Percentiles rank a stretch among this genome's conserved stretches.
Evolutionary conservation across 2,113 vertebrate genomes (phyloP).

Genomic region (Ciconia maguari): DNA sequence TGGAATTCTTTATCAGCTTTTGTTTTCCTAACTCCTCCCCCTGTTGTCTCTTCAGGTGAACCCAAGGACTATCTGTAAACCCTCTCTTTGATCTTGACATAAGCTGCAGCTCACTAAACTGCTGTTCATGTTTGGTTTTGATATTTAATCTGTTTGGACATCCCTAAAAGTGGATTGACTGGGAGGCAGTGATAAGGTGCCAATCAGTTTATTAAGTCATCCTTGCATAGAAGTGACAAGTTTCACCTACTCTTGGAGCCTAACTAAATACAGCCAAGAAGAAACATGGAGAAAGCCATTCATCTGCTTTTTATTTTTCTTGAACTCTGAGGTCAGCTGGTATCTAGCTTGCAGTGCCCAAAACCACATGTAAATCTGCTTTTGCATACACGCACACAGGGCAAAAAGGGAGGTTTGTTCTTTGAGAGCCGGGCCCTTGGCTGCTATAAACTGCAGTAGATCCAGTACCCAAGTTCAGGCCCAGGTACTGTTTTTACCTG

Average conservation of each 20-base stretch:
- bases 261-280: slow-evolving; percentile 1
- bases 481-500: neutral
- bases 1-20: neutral
- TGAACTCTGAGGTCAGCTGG: neutral
- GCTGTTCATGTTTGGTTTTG: slow-evolving; percentile 39
- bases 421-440: neutral
- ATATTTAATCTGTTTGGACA: slow-evolving; percentile 62
- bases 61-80: neutral
- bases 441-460: neutral
- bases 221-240: slow-evolving; percentile 16
- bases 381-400: accelerated
- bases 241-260: slow-evolving; percentile 19
- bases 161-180: slow-evolving; percentile 34
- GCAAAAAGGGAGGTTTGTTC: neutral
- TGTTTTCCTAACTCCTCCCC: neutral
- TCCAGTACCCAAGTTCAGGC: neutral
- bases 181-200: slow-evolving; percentile 30
- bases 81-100: slow-evolving; percentile 32
- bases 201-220: slow-evolving; percentile 62
- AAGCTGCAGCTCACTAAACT: slow-evolving; percentile 34
- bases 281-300: slow-evolving; percentile 21
- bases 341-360: neutral
- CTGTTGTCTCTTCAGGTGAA: neutral
- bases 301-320: neutral
- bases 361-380: neutral